Conservation (phyloP, 2,888 invertebrate species). For the Eupithecia inturbata region DNA sequence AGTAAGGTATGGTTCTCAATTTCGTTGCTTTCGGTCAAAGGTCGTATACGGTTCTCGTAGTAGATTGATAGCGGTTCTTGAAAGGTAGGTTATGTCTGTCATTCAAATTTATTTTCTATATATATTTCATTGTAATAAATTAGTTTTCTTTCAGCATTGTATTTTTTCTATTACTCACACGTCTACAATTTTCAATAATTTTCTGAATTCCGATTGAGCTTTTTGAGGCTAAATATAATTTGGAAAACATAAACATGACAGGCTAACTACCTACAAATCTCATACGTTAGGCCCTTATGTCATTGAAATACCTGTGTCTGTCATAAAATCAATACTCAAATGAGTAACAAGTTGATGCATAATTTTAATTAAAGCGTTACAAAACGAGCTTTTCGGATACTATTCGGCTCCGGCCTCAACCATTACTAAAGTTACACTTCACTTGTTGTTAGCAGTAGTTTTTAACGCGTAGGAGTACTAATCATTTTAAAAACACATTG, state of each 20-base stretch:
- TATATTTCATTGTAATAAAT: neutral
- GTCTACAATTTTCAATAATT: neutral
- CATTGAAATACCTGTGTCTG: neutral
- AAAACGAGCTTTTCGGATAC: neutral
- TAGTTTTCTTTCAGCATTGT: neutral
- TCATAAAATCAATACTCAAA: neutral
- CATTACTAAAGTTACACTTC: constrained; percentile 3
- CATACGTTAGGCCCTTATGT: neutral
- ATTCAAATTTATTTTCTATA: neutral
- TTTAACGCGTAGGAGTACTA: constrained; percentile 41
- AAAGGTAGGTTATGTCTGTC: neutral
- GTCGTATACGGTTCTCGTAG: neutral
- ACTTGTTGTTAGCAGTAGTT: constrained; percentile 25
- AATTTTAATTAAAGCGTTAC: neutral
- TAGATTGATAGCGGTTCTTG: neutral
- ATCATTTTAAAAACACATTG: constrained; percentile 42
- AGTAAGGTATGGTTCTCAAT: neutral
- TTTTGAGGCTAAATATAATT: neutral
- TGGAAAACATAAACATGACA: neutral
- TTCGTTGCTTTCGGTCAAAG: neutral
- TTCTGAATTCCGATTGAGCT: neutral
- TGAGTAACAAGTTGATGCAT: too few species aligned
- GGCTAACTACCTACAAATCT: neutral
- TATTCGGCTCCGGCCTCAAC: constrained; percentile 12
- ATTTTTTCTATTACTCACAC: neutral